A percentile compares a stretch with the other conserved stretches of the same genome.
Conservation (phyloP, 1,140 invertebrate species). For the Tetramorium parvispinum region DNA sequence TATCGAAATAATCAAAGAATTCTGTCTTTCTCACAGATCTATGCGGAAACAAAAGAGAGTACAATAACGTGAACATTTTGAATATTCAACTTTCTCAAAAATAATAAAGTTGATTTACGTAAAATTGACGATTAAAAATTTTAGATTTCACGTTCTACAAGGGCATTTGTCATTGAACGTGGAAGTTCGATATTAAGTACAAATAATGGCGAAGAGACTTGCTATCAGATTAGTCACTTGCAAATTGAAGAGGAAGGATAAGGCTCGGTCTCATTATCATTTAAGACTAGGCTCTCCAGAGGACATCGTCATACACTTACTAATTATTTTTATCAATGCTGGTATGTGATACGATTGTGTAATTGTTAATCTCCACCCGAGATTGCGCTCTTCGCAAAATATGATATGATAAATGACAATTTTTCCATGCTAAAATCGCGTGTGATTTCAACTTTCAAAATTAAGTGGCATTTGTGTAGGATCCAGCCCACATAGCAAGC, state of each 20-base stretch:
- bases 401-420: background rate
- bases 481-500: background rate
- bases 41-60: background rate
- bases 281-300: slow-evolving; percentile 23
- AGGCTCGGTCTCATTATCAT: slow-evolving; percentile 14
- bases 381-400: background rate
- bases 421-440: background rate
- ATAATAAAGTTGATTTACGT: slow-evolving; percentile 12
- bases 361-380: background rate
- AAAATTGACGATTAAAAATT: background rate
- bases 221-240: slow-evolving; percentile 14
- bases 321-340: slow-evolving; percentile 5
- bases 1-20: background rate
- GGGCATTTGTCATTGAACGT: background rate
- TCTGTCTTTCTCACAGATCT: background rate
- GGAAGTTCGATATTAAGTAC: background rate
- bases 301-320: background rate
- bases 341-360: background rate
- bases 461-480: background rate
- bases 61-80: background rate
- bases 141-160: background rate
- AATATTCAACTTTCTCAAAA: background rate
- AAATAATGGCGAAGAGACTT: background rate
- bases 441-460: background rate
- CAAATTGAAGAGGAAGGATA: slow-evolving; percentile 54